phyloP scores from a whole-genome alignment of 2,888 invertebrate genomes.

The Lottia gigantea region DNA sequence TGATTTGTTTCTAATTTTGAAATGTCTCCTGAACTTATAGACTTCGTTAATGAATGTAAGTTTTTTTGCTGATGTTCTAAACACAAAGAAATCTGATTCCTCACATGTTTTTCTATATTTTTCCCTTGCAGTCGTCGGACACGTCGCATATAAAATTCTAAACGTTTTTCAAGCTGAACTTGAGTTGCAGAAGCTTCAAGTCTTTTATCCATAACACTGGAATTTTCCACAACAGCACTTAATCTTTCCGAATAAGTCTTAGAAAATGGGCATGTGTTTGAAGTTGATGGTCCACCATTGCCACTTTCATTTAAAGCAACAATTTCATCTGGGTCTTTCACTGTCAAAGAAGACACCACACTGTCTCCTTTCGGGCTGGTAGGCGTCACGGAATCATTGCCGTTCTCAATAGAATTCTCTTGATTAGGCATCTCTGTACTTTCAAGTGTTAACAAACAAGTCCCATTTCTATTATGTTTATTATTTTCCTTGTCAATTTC shows the following conservation, averaged over 20 bases:
- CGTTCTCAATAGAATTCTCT: background rate
- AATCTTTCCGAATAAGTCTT: background rate
- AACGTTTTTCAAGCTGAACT: constrained; percentile 76
- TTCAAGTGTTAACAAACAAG: background rate
- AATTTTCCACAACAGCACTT: background rate
- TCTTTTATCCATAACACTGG: background rate
- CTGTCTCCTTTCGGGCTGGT: background rate
- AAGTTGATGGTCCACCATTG: background rate
- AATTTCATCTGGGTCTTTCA: constrained; percentile 3
- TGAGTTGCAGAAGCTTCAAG: constrained; percentile 69
- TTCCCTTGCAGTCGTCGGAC: constrained; percentile 82
- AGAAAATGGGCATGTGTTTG: background rate
- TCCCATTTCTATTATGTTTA: background rate
- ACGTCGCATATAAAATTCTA: constrained; percentile 80
- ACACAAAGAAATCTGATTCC: constrained; percentile 82
- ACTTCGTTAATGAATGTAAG: constrained; percentile 56
- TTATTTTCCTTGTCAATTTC: background rate
- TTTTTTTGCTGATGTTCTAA: constrained; percentile 77
- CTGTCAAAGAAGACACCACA: background rate
- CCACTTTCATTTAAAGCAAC: background rate
- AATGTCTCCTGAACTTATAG: constrained; percentile 36
- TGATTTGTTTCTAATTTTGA: constrained; percentile 26
- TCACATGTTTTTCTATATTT: constrained; percentile 80
- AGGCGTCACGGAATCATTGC: background rate
- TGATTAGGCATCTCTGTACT: background rate